Conservation (phyloP, 2,888 invertebrate genomes). For the Parnassius smintheus region DNA sequence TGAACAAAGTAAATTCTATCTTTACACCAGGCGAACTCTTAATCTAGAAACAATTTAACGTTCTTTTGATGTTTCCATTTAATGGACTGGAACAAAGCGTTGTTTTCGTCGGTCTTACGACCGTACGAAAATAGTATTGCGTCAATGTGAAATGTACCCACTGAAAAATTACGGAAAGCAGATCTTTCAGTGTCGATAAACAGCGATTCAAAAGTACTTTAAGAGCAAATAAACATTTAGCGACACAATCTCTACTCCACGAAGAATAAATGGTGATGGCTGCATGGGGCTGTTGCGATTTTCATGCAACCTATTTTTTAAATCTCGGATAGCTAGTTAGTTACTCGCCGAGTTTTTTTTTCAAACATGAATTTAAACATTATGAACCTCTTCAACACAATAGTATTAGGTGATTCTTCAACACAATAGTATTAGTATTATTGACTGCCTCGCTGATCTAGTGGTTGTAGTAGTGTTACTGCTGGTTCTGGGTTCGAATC, state of each 20-base stretch:
- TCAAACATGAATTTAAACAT: no score
- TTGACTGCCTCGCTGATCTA: no score
- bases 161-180: not conserved
- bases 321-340: no score
- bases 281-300: not conserved
- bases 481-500: no score
- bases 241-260: conserved; percentile 15
- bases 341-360: no score
- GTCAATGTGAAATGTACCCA: conserved; percentile 6
- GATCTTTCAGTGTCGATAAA: not conserved
- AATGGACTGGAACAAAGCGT: conserved; percentile 19
- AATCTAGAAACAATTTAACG: conserved; percentile 12
- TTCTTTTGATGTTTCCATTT: conserved; percentile 23
- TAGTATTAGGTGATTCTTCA: no score
- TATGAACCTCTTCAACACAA: no score
- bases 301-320: no score
- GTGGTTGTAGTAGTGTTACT: no score
- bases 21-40: not conserved
- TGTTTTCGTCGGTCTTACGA: conserved; percentile 11
- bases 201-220: conserved; percentile 17
- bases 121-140: not conserved
- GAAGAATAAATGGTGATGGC: conserved; percentile 13
- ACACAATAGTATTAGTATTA: no score
- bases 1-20: no score
- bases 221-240: conserved; percentile 23